Evolutionary conservation across 2,113 vertebrate genomes (phyloP).

Genomic region (Clarias batrachus): DNA sequence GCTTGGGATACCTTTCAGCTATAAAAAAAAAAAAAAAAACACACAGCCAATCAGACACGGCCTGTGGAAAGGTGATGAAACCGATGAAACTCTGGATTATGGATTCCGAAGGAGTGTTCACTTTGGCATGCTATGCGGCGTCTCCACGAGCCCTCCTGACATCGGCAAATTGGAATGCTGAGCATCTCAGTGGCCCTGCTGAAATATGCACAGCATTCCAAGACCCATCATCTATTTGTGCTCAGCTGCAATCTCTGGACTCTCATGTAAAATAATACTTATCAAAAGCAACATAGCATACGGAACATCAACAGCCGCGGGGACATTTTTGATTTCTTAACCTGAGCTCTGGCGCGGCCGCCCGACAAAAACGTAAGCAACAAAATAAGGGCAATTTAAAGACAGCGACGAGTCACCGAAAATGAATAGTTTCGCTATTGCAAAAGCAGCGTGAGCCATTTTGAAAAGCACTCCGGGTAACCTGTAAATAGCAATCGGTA

Average conservation of each 20-base stretch:
- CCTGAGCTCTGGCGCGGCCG: not conserved
- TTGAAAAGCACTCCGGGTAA: conserved; percentile 3
- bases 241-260: conserved; percentile 37
- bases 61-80: conserved; percentile 37
- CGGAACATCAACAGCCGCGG: conserved; percentile 27
- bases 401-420: not conserved
- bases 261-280: conserved; percentile 39
- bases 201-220: conserved; percentile 31
- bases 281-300: conserved; percentile 32
- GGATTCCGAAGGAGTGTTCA: conserved; percentile 45
- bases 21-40: conserved; percentile 29
- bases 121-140: conserved; percentile 13
- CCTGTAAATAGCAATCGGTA: conserved; percentile 19
- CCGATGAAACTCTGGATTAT: not conserved
- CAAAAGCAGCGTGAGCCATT: not conserved
- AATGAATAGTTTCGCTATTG: conserved; percentile 4
- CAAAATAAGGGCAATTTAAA: not conserved
- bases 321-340: conserved; percentile 30
- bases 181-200: conserved; percentile 11
- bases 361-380: not conserved
- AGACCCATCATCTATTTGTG: conserved; percentile 40
- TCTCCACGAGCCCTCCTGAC: conserved; percentile 16
- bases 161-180: conserved; percentile 30
- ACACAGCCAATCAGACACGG: conserved; percentile 53
- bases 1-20: conserved; percentile 61